phyloP scores from a whole-genome alignment of 2,113 vertebrate genomes.

The Agapornis roseicollis region DNA sequence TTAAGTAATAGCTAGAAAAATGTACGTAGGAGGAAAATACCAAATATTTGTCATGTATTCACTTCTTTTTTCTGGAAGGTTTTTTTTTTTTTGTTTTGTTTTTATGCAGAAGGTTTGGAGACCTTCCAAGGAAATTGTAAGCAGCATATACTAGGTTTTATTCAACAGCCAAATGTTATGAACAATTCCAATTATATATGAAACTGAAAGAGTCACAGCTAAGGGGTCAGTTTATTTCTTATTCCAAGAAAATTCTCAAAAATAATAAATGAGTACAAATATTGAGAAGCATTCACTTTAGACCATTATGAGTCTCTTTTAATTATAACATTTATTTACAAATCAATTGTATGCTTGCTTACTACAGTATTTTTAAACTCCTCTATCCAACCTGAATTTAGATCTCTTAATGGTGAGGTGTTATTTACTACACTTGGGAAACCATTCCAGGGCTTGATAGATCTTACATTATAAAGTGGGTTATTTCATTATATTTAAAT shows the following conservation, averaged over 20 bases:
- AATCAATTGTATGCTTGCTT: accelerated
- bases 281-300: neutral
- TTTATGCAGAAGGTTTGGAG: neutral
- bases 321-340: neutral
- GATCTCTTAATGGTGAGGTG: neutral
- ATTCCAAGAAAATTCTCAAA: neutral
- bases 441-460: neutral
- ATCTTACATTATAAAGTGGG: neutral
- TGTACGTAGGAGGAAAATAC: neutral
- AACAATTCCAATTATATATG: neutral
- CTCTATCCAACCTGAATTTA: neutral
- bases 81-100: neutral
- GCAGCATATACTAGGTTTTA: neutral
- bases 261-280: neutral
- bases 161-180: neutral
- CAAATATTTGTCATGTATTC: neutral
- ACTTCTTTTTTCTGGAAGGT: neutral
- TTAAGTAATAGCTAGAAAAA: neutral
- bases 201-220: neutral
- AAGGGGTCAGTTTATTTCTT: neutral
- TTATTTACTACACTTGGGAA: neutral
- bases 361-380: neutral
- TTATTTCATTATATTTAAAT: neutral
- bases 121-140: neutral
- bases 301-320: neutral